Conservation (phyloP, 2,888 invertebrate species). For the Oeneis ivallda region DNA sequence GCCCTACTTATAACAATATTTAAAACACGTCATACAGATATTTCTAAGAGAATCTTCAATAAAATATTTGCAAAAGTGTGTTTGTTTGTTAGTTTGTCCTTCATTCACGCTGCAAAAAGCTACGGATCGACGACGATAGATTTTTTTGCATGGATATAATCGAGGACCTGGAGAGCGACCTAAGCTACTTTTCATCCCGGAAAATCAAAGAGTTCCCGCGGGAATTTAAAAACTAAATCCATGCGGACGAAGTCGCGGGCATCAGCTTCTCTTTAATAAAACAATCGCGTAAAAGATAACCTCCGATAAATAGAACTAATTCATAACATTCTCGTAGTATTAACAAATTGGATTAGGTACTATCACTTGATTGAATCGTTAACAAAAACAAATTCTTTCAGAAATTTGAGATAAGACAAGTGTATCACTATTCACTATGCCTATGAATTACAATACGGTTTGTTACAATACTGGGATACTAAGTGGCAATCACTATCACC, state of each 20-base stretch:
- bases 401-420: constrained; percentile 32
- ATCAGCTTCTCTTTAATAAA: constrained; percentile 13
- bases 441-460: constrained; percentile 8
- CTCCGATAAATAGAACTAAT: background rate
- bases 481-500: too few relatives aligned
- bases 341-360: constrained; percentile 1
- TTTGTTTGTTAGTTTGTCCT: too few relatives aligned
- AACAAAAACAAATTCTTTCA: constrained; percentile 28
- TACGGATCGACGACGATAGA: too few relatives aligned
- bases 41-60: constrained; percentile 14
- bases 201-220: too few relatives aligned
- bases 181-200: too few relatives aligned
- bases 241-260: too few relatives aligned
- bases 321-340: background rate
- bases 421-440: background rate
- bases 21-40: background rate
- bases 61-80: too few relatives aligned
- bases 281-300: constrained; percentile 8
- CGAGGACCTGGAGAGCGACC: too few relatives aligned
- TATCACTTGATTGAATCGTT: constrained; percentile 16
- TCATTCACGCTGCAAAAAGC: too few relatives aligned
- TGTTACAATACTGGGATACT: constrained; percentile 17
- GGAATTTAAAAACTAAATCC: too few relatives aligned
- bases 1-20: background rate
- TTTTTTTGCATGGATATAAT: too few relatives aligned